A percentile compares a stretch with the other conserved stretches of the same genome.
These are phyloP conservation scores for Drosophila neonasuta DNA, from an alignment of 2,888 invertebrate genomes.

Conservation along the genomic window DNA sequence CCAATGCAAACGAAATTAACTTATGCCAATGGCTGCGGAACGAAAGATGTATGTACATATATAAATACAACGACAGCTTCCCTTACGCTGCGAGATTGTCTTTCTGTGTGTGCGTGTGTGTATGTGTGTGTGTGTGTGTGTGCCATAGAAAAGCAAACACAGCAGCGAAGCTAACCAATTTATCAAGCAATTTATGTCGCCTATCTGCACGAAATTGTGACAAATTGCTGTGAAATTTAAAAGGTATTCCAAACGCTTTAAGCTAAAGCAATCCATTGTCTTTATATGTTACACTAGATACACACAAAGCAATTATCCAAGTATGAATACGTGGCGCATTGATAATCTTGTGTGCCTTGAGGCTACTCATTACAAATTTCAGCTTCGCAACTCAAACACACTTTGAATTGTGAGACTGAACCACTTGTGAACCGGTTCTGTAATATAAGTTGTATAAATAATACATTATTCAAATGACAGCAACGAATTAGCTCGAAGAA, in stretches of 20 bases:
- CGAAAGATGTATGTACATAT: slow-evolving; percentile 14
- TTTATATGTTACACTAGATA: not conserved
- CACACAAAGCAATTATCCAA: not conserved
- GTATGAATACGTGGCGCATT: not conserved
- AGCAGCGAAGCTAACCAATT: slow-evolving; percentile 21
- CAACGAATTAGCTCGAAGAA: too few species aligned
- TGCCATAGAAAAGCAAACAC: not conserved
- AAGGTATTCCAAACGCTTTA: not conserved
- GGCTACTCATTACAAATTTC: not conserved
- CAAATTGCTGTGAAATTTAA: slow-evolving; percentile 20
- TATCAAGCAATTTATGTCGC: slow-evolving; percentile 31
- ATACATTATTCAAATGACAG: too few species aligned
- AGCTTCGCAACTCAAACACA: not conserved
- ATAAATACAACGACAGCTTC: slow-evolving; percentile 27
- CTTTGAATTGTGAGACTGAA: not conserved
- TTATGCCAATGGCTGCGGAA: slow-evolving; percentile 40
- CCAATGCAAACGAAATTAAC: slow-evolving; percentile 62
- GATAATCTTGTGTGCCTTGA: not conserved
- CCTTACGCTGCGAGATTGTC: not conserved
- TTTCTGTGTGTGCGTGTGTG: not conserved
- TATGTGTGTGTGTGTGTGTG: slow-evolving; percentile 5
- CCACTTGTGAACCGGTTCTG: not conserved
- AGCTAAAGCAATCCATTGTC: not conserved
- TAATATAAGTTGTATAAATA: too few species aligned
- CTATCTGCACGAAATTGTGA: slow-evolving; percentile 28